phyloP scores from a whole-genome alignment of 2,113 vertebrate genomes.

The Poecile atricapillus region DNA sequence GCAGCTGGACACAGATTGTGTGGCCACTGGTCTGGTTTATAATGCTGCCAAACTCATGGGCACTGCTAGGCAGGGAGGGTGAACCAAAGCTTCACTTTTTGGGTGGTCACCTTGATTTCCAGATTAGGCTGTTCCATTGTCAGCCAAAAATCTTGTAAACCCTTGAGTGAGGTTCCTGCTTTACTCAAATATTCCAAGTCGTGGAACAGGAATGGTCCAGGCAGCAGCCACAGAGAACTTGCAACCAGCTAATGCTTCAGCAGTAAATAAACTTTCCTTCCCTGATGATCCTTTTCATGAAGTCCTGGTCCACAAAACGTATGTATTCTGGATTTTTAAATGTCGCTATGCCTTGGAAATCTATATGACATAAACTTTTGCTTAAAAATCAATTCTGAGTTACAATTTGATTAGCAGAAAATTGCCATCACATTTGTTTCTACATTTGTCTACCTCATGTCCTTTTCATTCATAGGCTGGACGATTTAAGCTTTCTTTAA shows the following conservation, averaged over 20 bases:
- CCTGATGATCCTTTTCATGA: neutral
- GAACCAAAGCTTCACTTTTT: neutral
- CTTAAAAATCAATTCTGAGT: constrained; percentile 90
- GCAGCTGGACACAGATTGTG: neutral
- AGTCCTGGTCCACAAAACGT: constrained; percentile 67
- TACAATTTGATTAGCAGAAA: constrained; percentile 94
- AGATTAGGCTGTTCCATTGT: neutral
- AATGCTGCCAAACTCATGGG: neutral
- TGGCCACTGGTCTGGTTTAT: neutral
- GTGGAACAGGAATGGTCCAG: neutral
- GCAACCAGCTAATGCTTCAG: neutral
- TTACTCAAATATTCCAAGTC: neutral
- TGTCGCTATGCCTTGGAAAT: constrained; percentile 84
- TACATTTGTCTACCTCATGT: constrained; percentile 90
- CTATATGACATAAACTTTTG: constrained; percentile 84
- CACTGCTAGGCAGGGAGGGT: neutral
- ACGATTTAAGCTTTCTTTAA: constrained; percentile 84
- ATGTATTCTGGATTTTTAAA: constrained; percentile 81
- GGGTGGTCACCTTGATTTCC: neutral
- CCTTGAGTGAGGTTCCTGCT: neutral
- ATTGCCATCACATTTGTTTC: constrained; percentile 94
- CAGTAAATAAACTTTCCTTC: constrained; percentile 60
- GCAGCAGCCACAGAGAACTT: neutral
- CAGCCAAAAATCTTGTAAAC: neutral
- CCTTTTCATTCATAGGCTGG: constrained; percentile 97